Percentiles rank a stretch among this genome's conserved stretches.
Conservation (phyloP, 2,113 vertebrate species). For the Ariopsis seemanni region DNA sequence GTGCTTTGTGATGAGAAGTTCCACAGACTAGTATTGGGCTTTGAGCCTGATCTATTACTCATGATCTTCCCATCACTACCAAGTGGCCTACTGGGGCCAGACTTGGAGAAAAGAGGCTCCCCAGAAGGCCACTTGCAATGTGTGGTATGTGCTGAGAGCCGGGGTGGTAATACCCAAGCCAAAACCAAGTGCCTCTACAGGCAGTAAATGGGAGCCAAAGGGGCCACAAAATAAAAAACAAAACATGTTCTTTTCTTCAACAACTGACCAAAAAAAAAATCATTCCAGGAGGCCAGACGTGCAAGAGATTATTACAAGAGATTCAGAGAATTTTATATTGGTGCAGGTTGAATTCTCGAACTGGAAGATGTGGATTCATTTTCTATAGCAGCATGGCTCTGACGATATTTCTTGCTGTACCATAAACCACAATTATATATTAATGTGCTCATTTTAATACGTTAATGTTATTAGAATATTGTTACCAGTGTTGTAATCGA, state of each 20-base stretch:
- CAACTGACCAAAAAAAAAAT: not conserved
- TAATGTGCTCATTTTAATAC: not conserved
- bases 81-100: not conserved
- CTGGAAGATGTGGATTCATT: not conserved
- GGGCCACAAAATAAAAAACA: constrained; percentile 1
- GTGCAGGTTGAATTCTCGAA: not conserved
- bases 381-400: not conserved
- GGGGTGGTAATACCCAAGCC: not conserved
- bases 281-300: not conserved
- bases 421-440: not conserved
- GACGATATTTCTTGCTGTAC: no score
- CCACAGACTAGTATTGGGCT: not conserved
- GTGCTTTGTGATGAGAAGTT: not conserved
- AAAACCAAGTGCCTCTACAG: constrained; percentile 27
- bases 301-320: not conserved
- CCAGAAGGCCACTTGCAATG: constrained; percentile 31
- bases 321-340: not conserved
- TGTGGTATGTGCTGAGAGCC: constrained; percentile 24
- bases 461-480: not conserved
- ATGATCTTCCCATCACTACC: constrained; percentile 7
- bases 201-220: constrained; percentile 21
- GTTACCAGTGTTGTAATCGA: no score
- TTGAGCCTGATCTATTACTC: not conserved
- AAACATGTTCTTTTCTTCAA: not conserved
- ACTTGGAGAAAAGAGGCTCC: not conserved